Evolutionary conservation across 1,140 invertebrate species (phyloP).

Genomic region (Pachypsylla venusta): DNA sequence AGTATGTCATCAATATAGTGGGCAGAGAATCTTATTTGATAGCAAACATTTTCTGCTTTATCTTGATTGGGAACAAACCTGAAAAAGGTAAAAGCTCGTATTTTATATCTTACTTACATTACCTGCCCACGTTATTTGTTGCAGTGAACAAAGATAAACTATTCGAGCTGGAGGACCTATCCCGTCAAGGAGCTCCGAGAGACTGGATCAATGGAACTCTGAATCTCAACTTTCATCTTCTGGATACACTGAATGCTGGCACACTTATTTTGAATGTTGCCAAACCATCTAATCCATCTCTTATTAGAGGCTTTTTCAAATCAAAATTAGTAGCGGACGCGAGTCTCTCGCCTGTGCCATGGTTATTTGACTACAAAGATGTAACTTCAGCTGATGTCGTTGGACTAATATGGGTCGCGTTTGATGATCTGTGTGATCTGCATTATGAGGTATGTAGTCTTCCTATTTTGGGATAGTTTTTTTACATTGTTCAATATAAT

Average conservation of each 20-base stretch:
- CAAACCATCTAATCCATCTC: conserved; percentile 36
- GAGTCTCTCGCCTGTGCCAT: conserved; percentile 46
- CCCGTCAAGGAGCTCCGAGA: not conserved
- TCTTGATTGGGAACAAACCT: too few relatives aligned
- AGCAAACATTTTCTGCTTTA: too few relatives aligned
- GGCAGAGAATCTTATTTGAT: too few relatives aligned
- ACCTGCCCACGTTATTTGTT: too few relatives aligned
- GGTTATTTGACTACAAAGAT: conserved; percentile 39
- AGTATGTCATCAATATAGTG: too few relatives aligned
- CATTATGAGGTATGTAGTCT: conserved; percentile 55
- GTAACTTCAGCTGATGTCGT: conserved; percentile 36
- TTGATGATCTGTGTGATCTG: conserved; percentile 64
- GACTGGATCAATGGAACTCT: conserved; percentile 50
- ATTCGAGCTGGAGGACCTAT: not conserved
- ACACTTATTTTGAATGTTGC: conserved; percentile 56
- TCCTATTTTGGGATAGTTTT: too few relatives aligned
- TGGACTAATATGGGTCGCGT: conserved; percentile 64
- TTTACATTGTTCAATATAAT: too few relatives aligned
- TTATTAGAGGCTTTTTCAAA: conserved; percentile 46
- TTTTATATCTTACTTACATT: too few relatives aligned
- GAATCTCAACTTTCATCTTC: conserved; percentile 44
- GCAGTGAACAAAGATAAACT: conserved; percentile 5
- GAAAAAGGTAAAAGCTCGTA: too few relatives aligned
- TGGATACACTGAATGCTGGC: conserved; percentile 64
- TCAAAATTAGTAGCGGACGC: conserved; percentile 57